Conservation (phyloP, 2,888 invertebrate genomes). For the Drosophila phalerata region DNA sequence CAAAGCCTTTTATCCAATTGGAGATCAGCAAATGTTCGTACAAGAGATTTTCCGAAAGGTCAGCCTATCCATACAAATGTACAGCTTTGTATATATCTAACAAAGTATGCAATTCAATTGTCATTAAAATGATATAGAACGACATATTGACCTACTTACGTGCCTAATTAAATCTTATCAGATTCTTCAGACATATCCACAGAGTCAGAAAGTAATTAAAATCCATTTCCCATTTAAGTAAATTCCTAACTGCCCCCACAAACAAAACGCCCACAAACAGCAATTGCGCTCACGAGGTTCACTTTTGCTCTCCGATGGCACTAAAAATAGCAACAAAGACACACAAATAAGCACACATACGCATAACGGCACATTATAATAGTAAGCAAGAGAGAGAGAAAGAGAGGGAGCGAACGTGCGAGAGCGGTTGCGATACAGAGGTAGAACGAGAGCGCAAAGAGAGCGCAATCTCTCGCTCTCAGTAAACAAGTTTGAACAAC, state of each 20-base stretch:
- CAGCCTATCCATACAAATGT: neutral
- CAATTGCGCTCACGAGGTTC: slow-evolving; percentile 4
- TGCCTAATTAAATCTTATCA: slow-evolving; percentile 13
- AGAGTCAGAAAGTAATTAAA: slow-evolving; percentile 19
- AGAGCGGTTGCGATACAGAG: slow-evolving; percentile 17
- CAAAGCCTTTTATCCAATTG: too few relatives aligned
- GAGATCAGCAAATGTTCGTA: too few relatives aligned
- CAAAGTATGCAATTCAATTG: neutral
- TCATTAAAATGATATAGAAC: neutral
- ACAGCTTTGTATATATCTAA: too few relatives aligned
- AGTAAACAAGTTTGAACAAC: slow-evolving; percentile 56
- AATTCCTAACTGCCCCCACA: slow-evolving; percentile 24
- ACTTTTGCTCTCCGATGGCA: slow-evolving; percentile 24
- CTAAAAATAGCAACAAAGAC: slow-evolving; percentile 51
- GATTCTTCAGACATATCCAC: slow-evolving; percentile 3
- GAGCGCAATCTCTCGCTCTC: slow-evolving; percentile 49
- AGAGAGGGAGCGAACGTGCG: neutral
- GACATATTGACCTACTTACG: slow-evolving; percentile 22
- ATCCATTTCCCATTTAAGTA: slow-evolving; percentile 36
- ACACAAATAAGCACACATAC: neutral
- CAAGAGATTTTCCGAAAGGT: too few relatives aligned
- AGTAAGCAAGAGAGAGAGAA: slow-evolving; percentile 16
- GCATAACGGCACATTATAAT: slow-evolving; percentile 26
- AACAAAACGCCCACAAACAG: slow-evolving; percentile 20
- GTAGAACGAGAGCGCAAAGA: slow-evolving; percentile 15